A percentile compares a stretch with the other conserved stretches of the same genome.
Evolutionary conservation across 2,888 invertebrate species (phyloP).

Genomic region (Drosophila tripunctata): DNA sequence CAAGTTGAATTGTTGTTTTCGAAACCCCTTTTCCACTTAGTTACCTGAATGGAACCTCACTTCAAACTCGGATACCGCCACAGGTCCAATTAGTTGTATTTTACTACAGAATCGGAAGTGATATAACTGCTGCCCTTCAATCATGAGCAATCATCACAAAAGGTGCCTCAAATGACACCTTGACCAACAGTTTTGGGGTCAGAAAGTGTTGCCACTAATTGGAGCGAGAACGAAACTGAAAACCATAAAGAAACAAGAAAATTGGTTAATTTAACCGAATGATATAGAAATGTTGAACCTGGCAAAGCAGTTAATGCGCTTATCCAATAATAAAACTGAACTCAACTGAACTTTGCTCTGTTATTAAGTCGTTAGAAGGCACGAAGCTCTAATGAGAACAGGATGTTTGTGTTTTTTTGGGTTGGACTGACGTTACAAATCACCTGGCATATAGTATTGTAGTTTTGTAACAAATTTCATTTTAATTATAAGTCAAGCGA

Average conservation of each 20-base stretch:
- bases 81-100: background rate
- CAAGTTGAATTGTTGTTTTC: too few species aligned
- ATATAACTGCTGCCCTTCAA: slow-evolving; percentile 31
- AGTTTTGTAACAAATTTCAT: slow-evolving; percentile 54
- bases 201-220: slow-evolving; percentile 57
- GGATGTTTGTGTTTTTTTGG: slow-evolving; percentile 50
- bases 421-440: slow-evolving; percentile 1
- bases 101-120: slow-evolving; percentile 12
- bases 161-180: slow-evolving; percentile 75
- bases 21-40: background rate
- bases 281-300: slow-evolving; percentile 44
- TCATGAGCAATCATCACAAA: slow-evolving; percentile 69
- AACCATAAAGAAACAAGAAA: slow-evolving; percentile 26
- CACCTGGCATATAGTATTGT: slow-evolving; percentile 11
- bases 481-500: slow-evolving; percentile 56
- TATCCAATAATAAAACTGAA: slow-evolving; percentile 19
- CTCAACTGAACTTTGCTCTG: slow-evolving; percentile 17
- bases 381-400: slow-evolving; percentile 54
- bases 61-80: background rate
- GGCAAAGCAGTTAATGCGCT: slow-evolving; percentile 34
- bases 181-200: slow-evolving; percentile 12
- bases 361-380: slow-evolving; percentile 63
- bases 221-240: slow-evolving; percentile 26
- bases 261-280: slow-evolving; percentile 72
- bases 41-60: background rate